Conservation (phyloP, 2,797 vertebrate genomes). For the Pelobates cultripes region DNA sequence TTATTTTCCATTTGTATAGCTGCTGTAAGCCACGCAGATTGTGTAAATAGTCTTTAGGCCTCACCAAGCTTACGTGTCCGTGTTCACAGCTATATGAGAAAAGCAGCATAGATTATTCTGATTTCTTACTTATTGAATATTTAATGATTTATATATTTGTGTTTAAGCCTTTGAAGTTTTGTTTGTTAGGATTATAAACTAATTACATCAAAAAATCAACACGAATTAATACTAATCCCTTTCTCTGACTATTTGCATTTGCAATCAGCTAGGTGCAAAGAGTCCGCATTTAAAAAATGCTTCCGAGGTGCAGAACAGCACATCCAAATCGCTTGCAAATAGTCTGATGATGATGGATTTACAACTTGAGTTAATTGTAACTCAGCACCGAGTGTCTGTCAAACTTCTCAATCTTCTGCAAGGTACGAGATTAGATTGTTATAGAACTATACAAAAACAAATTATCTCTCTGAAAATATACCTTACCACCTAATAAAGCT, state of each 20-base stretch:
- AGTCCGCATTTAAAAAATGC: slow-evolving; percentile 54
- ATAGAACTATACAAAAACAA: slow-evolving; percentile 27
- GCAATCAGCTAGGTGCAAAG: slow-evolving; percentile 59
- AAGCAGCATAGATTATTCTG: slow-evolving; percentile 36
- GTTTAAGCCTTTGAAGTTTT: slow-evolving; percentile 31
- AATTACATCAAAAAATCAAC: slow-evolving; percentile 37
- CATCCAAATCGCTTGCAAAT: slow-evolving; percentile 55
- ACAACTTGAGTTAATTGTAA: slow-evolving; percentile 82
- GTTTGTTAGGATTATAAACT: slow-evolving; percentile 52
- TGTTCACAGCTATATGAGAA: slow-evolving; percentile 4
- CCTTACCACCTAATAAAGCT: background rate
- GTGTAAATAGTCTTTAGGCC: background rate
- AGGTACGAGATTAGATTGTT: slow-evolving; percentile 63
- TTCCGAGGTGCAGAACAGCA: slow-evolving; percentile 37
- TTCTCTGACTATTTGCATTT: slow-evolving; percentile 47
- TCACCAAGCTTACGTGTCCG: slow-evolving; percentile 10
- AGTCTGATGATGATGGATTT: slow-evolving; percentile 78
- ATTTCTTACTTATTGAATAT: slow-evolving; percentile 40
- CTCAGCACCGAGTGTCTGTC: slow-evolving; percentile 83
- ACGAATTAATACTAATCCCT: slow-evolving; percentile 43
- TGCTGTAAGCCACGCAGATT: slow-evolving; percentile 9
- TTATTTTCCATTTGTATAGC: background rate
- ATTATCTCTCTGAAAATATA: slow-evolving; percentile 2
- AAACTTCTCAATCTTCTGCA: slow-evolving; percentile 73
- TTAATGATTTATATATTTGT: slow-evolving; percentile 42